A percentile compares a stretch with the other conserved stretches of the same genome.
phyloP scores from a whole-genome alignment of 1,140 invertebrate species.

The Tetramorium alpestre region DNA sequence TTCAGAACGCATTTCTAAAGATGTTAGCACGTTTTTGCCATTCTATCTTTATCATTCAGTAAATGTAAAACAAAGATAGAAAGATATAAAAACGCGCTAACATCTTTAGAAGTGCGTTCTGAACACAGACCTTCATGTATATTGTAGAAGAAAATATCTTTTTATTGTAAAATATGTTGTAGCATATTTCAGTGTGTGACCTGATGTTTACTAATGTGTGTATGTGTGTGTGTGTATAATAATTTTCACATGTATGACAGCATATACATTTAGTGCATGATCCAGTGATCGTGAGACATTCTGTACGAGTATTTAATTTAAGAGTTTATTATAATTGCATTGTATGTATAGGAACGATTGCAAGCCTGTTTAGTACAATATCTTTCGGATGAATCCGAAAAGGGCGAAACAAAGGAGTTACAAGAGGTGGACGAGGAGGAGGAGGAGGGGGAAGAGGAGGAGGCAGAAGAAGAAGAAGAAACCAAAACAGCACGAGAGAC shows the following conservation, averaged over 20 bases:
- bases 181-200: neutral
- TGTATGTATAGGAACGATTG: constrained; percentile 84
- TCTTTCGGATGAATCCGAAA: constrained; percentile 83
- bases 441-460: constrained; percentile 62
- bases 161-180: neutral
- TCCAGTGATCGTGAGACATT: neutral
- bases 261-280: neutral
- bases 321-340: constrained; percentile 17
- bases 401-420: constrained; percentile 75
- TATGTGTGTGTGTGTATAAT: neutral
- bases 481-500: constrained; percentile 66
- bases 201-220: neutral
- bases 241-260: neutral
- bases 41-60: too few relatives aligned
- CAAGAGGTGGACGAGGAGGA: neutral
- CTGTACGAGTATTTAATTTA: neutral
- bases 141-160: neutral
- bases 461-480: constrained; percentile 55
- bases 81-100: too few relatives aligned
- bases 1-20: too few relatives aligned
- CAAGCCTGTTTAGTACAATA: constrained; percentile 86
- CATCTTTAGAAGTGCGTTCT: too few relatives aligned
- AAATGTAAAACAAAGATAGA: too few relatives aligned
- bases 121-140: neutral
- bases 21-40: too few relatives aligned